Evolutionary conservation across 2,888 invertebrate genomes (phyloP).

Genomic region (Hypena proboscidalis): DNA sequence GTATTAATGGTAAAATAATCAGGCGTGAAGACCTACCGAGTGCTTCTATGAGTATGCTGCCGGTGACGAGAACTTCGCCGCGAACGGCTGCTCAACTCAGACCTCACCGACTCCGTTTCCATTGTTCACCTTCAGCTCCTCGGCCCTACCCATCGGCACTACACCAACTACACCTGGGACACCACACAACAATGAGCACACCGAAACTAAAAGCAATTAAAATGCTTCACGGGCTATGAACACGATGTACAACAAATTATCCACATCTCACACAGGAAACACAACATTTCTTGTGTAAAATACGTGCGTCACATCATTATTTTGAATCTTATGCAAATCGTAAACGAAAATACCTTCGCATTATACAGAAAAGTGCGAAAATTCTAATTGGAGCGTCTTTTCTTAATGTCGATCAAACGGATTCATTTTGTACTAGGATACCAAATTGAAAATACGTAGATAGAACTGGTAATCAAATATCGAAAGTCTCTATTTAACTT

Average conservation of each 20-base stretch:
- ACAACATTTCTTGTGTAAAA: slow-evolving; percentile 21
- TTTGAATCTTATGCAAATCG: slow-evolving; percentile 21
- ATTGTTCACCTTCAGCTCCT: slow-evolving; percentile 78
- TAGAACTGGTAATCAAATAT: slow-evolving; percentile 34
- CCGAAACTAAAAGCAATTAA: slow-evolving; percentile 72
- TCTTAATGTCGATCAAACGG: slow-evolving; percentile 61
- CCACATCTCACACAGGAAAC: slow-evolving; percentile 45
- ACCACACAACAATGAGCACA: slow-evolving; percentile 61
- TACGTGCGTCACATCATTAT: slow-evolving; percentile 13
- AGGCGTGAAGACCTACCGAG: slow-evolving; percentile 78
- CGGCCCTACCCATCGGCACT: slow-evolving; percentile 68
- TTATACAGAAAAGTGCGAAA: slow-evolving; percentile 61
- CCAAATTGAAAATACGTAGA: slow-evolving; percentile 31
- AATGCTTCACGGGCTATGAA: slow-evolving; percentile 70
- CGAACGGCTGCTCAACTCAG: slow-evolving; percentile 94
- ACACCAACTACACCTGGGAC: slow-evolving; percentile 58
- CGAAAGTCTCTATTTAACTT: slow-evolving; percentile 31
- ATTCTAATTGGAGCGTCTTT: slow-evolving; percentile 68
- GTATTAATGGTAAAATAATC: slow-evolving; percentile 16
- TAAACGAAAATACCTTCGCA: slow-evolving; percentile 61
- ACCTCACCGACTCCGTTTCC: slow-evolving; percentile 98
- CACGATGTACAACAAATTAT: slow-evolving; percentile 48
- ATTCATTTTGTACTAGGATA: slow-evolving; percentile 58
- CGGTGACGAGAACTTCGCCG: slow-evolving; percentile 88
- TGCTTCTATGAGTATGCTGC: slow-evolving; percentile 87